Base-by-base conservation (phyloP, 92 coral and sea anemone species). In the Heteractis magnifica region DNA sequence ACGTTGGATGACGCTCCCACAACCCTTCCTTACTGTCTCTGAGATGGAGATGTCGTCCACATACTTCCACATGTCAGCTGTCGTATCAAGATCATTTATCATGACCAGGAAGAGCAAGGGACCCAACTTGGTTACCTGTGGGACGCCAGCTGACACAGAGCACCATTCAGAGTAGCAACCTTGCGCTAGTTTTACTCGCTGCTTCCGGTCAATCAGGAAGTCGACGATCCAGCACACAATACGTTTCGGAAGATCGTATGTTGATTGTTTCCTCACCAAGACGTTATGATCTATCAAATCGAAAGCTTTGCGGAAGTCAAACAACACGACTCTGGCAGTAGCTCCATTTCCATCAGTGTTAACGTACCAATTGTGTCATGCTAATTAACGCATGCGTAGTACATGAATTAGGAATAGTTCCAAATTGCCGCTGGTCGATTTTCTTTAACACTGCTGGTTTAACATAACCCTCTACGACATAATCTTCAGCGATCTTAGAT, bases 241-340 rank as follows among this genome's bases (percentile, higher is more conserved):
- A 9, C 15, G 52, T 3, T 74, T 34, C 19, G 65, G 86, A 70
- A 49, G 8, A 12, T 53, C 13, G 59, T 7, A 53, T 7, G 75
- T 65, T 65, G 49, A 3, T 53, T 77, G 51, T 55, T 80, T 79
- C 75, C 48, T 48, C 10, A 58, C n/a, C 87, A 84, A 71, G 23
- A 86, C 59, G 49, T 11, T 51, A 44, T 85, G 84, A 20, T 85
- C 78, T 64, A 85, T 85, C 19, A 85, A 41, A 51, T 85, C 85
- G 79, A 86, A 86, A 14, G 85, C 89, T 50, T 86, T 86, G 48
- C 85, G 85, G 81, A 72, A 86, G 26, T 86, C 89, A 73, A 23
- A 72, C 11, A 79, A 50, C 15, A 80, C 85, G 12, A 80, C 84
- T 53, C 85, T 65, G 74, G 26, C 75, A 11, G 89, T 86, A 4